A percentile compares a stretch with the other conserved stretches of the same genome.
phyloP scores from a whole-genome alignment of 30 jellyfish, hydroid and myxozoan species.

The Hydra vulgaris region DNA sequence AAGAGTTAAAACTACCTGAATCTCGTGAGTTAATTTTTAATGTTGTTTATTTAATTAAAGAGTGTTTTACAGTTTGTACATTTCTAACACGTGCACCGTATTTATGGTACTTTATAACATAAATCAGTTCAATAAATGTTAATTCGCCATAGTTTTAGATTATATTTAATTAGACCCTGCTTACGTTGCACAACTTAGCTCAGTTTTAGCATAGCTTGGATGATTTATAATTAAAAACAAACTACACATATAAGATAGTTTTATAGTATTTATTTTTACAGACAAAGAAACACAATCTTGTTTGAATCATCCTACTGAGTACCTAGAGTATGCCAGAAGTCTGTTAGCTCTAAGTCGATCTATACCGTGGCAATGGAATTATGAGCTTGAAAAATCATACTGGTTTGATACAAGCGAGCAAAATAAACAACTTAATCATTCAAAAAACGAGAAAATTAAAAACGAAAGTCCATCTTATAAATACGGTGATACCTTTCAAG shows the following conservation, averaged over 20 bases:
- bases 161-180: too few relatives aligned
- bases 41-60: not conserved
- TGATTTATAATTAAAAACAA: too few relatives aligned
- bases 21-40: not conserved
- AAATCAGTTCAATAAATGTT: too few relatives aligned
- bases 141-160: too few relatives aligned
- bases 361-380: constrained; percentile 44
- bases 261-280: too few relatives aligned
- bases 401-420: constrained; percentile 72
- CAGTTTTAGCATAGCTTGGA: too few relatives aligned
- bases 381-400: constrained; percentile 77
- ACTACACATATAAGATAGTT: too few relatives aligned
- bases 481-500: constrained; percentile 17
- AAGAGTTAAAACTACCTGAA: constrained; percentile 28
- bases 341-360: constrained; percentile 18
- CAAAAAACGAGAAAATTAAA: not conserved
- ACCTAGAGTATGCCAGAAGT: constrained; percentile 20
- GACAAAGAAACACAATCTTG: not conserved
- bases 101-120: too few relatives aligned
- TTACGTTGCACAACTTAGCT: too few relatives aligned
- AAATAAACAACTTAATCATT: not conserved
- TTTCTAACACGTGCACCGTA: not conserved
- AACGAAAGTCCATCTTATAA: constrained; percentile 5
- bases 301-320: constrained; percentile 5
- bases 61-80: not conserved